Evolutionary conservation across 2,888 invertebrate species (phyloP).

Genomic region (Lasius fuliginosus): DNA sequence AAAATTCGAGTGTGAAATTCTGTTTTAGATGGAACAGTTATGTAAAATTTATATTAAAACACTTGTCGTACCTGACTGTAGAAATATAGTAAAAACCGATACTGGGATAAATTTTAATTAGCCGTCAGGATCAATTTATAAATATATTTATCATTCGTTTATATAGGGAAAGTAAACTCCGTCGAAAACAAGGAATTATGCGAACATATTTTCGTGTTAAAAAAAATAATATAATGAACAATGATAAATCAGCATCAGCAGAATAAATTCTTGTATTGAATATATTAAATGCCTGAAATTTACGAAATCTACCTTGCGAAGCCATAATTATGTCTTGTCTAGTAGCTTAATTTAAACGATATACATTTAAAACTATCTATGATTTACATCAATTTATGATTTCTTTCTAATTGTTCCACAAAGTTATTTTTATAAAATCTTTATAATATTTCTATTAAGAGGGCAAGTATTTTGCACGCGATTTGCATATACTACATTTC

Average conservation of each 20-base stretch:
- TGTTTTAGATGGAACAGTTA: not conserved
- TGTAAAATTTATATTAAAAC: slow-evolving; percentile 31
- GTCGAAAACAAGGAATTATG: not conserved
- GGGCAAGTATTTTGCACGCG: not conserved
- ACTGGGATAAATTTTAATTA: slow-evolving; percentile 29
- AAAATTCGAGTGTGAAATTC: slow-evolving; percentile 12
- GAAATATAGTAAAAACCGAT: slow-evolving; percentile 11
- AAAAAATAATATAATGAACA: not conserved
- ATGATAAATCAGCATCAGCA: not conserved
- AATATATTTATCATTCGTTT: slow-evolving; percentile 5
- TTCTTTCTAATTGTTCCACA: not conserved
- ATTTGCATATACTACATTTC: slow-evolving; percentile 12
- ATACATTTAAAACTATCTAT: not conserved
- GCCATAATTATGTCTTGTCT: not conserved
- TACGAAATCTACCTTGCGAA: not conserved
- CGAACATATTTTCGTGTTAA: not conserved
- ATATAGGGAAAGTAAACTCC: not conserved
- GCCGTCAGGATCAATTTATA: slow-evolving; percentile 19
- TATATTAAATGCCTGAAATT: not conserved
- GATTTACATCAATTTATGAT: not conserved
- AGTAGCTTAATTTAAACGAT: not conserved
- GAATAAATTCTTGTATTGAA: not conserved
- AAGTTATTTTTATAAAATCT: slow-evolving; percentile 18
- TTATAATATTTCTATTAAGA: not conserved
- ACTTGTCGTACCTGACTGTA: not conserved